Evolutionary conservation across 2,113 vertebrate species (phyloP).

Genomic region (Chamaetylas fuelleborni): DNA sequence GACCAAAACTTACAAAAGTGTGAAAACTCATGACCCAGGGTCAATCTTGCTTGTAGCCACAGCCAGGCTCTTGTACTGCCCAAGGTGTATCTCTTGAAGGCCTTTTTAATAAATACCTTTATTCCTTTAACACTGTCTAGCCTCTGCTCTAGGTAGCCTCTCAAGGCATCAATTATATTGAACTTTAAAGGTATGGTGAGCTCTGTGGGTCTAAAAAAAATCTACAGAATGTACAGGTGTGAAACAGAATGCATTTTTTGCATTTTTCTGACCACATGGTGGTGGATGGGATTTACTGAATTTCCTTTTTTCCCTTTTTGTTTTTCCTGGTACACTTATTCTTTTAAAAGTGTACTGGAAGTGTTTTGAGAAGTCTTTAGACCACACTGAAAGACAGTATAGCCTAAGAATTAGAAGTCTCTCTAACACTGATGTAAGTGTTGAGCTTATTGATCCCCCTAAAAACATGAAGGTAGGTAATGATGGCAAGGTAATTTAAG

Average conservation of each 20-base stretch:
- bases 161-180: background rate
- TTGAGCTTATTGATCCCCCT: background rate
- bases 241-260: background rate
- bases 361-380: background rate
- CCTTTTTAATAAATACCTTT: background rate
- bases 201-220: background rate
- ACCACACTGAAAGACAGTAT: background rate
- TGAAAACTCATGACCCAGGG: too few relatives aligned
- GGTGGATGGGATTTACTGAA: background rate
- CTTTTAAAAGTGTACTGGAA: background rate
- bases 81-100: background rate
- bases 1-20: too few relatives aligned
- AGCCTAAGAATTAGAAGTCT: background rate
- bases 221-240: background rate
- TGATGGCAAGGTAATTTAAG: background rate
- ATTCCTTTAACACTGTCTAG: background rate
- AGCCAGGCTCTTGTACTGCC: too few relatives aligned
- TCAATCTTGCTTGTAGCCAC: too few relatives aligned
- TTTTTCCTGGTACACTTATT: background rate
- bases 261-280: background rate
- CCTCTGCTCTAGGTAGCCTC: background rate
- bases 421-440: background rate
- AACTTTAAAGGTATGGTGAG: background rate
- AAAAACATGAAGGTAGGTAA: background rate
- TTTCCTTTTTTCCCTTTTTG: background rate